phyloP scores from a whole-genome alignment of 2,888 invertebrate genomes.

The Aromia moschata region DNA sequence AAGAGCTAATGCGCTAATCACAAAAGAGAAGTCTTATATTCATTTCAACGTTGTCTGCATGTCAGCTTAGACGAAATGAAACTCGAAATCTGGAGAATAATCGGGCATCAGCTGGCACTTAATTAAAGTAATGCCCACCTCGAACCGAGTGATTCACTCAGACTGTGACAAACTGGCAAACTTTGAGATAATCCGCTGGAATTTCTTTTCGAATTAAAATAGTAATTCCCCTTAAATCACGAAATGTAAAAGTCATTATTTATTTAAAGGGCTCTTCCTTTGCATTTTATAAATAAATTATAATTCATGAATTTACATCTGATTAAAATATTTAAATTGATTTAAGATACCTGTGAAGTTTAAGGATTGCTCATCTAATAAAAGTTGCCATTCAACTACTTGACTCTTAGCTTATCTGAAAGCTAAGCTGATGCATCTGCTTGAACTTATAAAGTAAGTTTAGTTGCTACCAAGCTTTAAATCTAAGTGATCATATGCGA shows the following conservation, averaged over 20 bases:
- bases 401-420: no score
- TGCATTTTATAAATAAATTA: constrained; percentile 32
- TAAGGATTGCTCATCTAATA: constrained; percentile 1
- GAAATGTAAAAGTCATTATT: constrained; percentile 38
- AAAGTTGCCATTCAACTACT: no score
- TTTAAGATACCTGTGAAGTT: constrained; percentile 8
- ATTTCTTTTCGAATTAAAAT: constrained; percentile 50
- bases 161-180: constrained; percentile 51
- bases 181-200: constrained; percentile 49
- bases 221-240: constrained; percentile 41
- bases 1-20: constrained; percentile 28
- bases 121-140: constrained; percentile 60
- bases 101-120: constrained; percentile 60
- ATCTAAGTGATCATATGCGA: no score
- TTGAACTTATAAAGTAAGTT: no score
- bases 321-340: constrained; percentile 20
- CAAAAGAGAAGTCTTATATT: constrained; percentile 24
- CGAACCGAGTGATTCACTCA: constrained; percentile 42
- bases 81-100: constrained; percentile 55
- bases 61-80: constrained; percentile 49
- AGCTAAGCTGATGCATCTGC: no score
- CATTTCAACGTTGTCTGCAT: constrained; percentile 28
- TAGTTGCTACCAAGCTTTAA: no score
- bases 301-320: constrained; percentile 25
- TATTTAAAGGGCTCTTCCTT: constrained; percentile 34